Evolutionary conservation across 2,888 invertebrate genomes (phyloP).

Genomic region (Polydrusus pterygomalis): DNA sequence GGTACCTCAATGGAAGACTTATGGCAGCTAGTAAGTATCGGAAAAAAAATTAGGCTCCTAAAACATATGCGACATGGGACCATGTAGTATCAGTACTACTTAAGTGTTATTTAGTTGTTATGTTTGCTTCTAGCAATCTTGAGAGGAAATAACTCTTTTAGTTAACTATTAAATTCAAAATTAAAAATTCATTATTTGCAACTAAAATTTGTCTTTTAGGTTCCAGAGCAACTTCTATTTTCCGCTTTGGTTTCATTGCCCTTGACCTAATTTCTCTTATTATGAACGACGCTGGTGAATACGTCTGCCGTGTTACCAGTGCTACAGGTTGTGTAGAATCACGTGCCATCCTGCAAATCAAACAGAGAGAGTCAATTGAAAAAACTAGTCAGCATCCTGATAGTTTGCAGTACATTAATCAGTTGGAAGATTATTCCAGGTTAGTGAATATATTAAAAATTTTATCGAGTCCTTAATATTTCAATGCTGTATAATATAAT

Average conservation of each 20-base stretch:
- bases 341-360: slow-evolving; percentile 86
- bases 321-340: slow-evolving; percentile 92
- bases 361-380: slow-evolving; percentile 89
- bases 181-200: not conserved
- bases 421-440: slow-evolving; percentile 91
- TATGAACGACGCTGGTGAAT: slow-evolving; percentile 91
- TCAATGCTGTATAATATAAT: too few relatives aligned
- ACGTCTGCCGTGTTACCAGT: slow-evolving; percentile 91
- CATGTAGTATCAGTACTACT: too few relatives aligned
- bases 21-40: slow-evolving; percentile 89
- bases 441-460: not conserved
- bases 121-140: too few relatives aligned
- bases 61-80: too few relatives aligned
- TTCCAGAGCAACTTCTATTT: slow-evolving; percentile 94
- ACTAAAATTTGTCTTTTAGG: slow-evolving; percentile 78
- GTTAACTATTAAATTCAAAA: too few relatives aligned
- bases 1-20: slow-evolving; percentile 94
- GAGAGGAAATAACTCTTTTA: too few relatives aligned
- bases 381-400: slow-evolving; percentile 93
- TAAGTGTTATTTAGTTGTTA: too few relatives aligned
- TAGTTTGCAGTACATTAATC: slow-evolving; percentile 91
- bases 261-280: slow-evolving; percentile 92
- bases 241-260: slow-evolving; percentile 98
- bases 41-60: not conserved
- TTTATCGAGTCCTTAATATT: too few relatives aligned